Conservation (phyloP, 2,888 invertebrate species). For the Leptinotarsa tumamoca region DNA sequence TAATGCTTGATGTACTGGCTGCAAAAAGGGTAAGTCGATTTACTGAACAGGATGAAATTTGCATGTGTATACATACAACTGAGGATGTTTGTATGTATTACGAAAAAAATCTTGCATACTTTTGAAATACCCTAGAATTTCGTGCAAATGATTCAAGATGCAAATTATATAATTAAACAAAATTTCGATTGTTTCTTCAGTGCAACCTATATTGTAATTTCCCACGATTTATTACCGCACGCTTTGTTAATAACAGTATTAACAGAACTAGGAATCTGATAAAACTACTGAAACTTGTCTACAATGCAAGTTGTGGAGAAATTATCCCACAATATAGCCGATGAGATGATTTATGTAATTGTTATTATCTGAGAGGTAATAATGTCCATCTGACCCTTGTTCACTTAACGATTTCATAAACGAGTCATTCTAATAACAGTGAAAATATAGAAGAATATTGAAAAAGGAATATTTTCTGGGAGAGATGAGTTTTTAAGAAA, state of each 20-base stretch:
- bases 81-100: too few species aligned
- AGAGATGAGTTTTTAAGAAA: not conserved
- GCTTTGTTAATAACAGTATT: constrained; percentile 18
- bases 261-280: constrained; percentile 17
- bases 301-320: constrained; percentile 1
- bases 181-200: not conserved
- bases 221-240: constrained; percentile 19
- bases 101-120: not conserved
- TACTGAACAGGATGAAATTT: too few species aligned
- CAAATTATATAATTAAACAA: constrained; percentile 5
- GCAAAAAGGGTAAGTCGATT: too few species aligned
- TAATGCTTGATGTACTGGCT: too few species aligned
- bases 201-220: constrained; percentile 14
- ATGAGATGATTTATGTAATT: constrained; percentile 9
- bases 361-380: not conserved
- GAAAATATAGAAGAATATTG: not conserved
- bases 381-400: not conserved
- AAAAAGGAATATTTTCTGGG: not conserved
- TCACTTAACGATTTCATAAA: not conserved
- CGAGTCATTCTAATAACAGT: not conserved
- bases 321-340: constrained; percentile 4
- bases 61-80: too few species aligned
- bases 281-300: constrained; percentile 22
- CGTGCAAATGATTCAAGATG: not conserved
- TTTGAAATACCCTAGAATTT: not conserved